phyloP scores from a whole-genome alignment of 37 sponge, comb jelly and placozoan species.

The Aphrocallistes beatrix region DNA sequence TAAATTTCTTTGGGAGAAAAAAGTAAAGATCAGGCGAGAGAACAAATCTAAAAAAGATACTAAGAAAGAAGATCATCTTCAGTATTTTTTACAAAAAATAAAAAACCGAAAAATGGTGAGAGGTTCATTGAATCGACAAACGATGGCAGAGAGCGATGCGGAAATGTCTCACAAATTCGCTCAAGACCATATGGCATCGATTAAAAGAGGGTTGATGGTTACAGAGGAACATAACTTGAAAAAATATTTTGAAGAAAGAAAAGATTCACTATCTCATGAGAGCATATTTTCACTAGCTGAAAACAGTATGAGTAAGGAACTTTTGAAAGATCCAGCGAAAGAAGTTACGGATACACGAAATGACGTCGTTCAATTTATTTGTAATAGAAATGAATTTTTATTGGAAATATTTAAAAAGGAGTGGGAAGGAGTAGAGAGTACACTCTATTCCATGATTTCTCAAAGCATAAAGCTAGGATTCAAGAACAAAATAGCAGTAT shows the following conservation, averaged over 20 bases:
- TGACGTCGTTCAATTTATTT: background rate
- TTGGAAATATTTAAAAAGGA: background rate
- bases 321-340: background rate
- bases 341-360: background rate
- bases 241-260: background rate
- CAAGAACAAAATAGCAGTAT: background rate
- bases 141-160: background rate
- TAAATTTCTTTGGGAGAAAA: background rate
- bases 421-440: background rate
- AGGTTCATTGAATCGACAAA: background rate
- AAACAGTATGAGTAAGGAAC: background rate
- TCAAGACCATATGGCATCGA: background rate
- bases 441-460: background rate
- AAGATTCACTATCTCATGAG: background rate
- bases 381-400: background rate
- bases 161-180: background rate
- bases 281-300: background rate
- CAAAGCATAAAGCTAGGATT: background rate
- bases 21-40: background rate
- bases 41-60: background rate
- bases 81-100: background rate
- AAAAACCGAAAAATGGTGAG: background rate
- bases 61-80: background rate
- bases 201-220: background rate
- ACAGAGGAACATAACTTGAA: background rate